Conservation (phyloP, 2,113 vertebrate genomes). For the Coregonus clupeaformis region DNA sequence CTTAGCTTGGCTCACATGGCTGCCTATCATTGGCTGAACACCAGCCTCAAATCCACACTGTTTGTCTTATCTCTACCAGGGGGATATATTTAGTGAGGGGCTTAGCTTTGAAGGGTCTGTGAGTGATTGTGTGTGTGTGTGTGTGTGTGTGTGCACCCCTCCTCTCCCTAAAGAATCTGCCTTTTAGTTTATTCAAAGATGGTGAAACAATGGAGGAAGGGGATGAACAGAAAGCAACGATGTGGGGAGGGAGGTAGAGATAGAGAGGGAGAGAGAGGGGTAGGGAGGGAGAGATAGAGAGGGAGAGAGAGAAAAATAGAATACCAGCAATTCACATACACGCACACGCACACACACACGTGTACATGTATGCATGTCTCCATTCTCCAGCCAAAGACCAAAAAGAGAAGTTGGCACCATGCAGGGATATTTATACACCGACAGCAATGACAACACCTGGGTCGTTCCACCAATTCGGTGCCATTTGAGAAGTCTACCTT, state of each 20-base stretch:
- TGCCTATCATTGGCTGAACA: conserved; percentile 70
- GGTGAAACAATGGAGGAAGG: conserved; percentile 70
- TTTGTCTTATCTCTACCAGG: conserved; percentile 77
- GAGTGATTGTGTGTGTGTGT: neutral
- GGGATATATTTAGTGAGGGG: conserved; percentile 83
- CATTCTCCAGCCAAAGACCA: neutral
- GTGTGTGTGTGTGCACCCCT: neutral
- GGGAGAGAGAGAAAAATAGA: conserved; percentile 14
- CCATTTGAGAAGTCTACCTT: too few relatives aligned
- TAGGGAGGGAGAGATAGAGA: too few relatives aligned
- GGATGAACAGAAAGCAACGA: conserved; percentile 56
- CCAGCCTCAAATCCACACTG: conserved; percentile 72
- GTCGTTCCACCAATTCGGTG: too few relatives aligned
- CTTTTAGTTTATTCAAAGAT: conserved; percentile 83
- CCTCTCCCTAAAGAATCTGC: conserved; percentile 73
- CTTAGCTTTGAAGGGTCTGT: conserved; percentile 70
- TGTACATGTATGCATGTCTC: neutral
- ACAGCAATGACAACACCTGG: too few relatives aligned
- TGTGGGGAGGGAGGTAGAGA: conserved; percentile 30
- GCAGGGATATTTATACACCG: neutral
- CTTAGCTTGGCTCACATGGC: conserved; percentile 63
- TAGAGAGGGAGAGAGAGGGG: too few relatives aligned
- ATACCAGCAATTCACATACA: conserved; percentile 3
- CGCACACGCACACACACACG: neutral
- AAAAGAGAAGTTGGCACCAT: neutral